Base-by-base conservation (phyloP, 2,113 vertebrate genomes). In the Lathamus discolor region DNA sequence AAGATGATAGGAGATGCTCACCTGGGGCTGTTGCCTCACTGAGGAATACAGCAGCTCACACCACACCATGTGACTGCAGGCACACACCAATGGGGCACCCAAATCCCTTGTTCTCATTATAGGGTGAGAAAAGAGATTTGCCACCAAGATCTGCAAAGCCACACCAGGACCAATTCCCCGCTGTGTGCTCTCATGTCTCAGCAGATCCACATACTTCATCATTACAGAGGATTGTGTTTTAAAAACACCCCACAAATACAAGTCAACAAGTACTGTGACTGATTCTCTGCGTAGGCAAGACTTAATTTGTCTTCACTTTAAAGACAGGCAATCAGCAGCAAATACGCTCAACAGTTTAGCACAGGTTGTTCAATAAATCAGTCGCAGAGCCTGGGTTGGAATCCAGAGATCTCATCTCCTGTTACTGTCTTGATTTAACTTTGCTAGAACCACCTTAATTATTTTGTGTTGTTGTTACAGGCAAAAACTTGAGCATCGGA, bases 181-280 rank as follows among this genome's bases (percentile, higher is more conserved):
- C 41, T 6, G 18, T 0, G 16, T 6, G 1, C 37, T 29, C 29
- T 24, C 8, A 0, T 5, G 35, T 24, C 73, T 44, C 7, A 4
- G 61, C 33, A n/a, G 17, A 24, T 35, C n/a, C 33, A 59, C 22
- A 35, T 22, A 15, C 22, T 16, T 24, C 57, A 24, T 24, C 2
- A 0, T 33, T 4, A 25, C 1, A 1, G 37, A 54, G 20, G 2
- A 0, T 1, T 7, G 7, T 0, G 3, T 68, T 73, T 41, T 52
- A 23, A n/a, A 61, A 72, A 3, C 39, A 12, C 17, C 20, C 1
- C 52, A 11, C 18, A 20, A 44, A 66, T 2, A 24, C 17, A 27
- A 59, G 4, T 28, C 64, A 73, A 2, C 24, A 35, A 16, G 14
- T 0, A 0, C 81, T 28, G 48, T 0, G 41, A 73, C 4, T 2